phyloP scores from a whole-genome alignment of 2,113 vertebrate genomes.

The Chaetodon auriga region DNA sequence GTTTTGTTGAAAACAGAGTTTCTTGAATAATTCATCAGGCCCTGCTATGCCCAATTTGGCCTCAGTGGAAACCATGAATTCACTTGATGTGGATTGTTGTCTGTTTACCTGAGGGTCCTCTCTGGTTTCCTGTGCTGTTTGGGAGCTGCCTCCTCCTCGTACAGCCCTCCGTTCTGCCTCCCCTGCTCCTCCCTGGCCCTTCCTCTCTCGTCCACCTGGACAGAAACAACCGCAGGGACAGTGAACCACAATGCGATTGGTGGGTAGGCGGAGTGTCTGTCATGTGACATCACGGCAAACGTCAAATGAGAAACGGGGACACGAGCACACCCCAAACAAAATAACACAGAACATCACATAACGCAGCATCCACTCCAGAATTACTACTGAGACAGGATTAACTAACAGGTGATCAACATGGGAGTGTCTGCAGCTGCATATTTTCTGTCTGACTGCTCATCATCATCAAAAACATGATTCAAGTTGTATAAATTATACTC shows the following conservation, averaged over 20 bases:
- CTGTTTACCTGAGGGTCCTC: conserved; percentile 90
- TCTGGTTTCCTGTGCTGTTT: conserved; percentile 91
- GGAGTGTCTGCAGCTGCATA: conserved; percentile 39
- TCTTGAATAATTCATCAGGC: conserved; percentile 38
- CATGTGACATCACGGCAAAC: background rate
- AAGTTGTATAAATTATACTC: conserved; percentile 20
- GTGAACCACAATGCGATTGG: background rate
- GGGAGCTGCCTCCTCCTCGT: conserved; percentile 85
- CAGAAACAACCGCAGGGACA: conserved; percentile 14
- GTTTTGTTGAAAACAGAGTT: background rate
- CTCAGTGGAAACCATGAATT: conserved; percentile 14
- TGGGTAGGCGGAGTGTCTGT: background rate
- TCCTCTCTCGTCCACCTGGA: conserved; percentile 88
- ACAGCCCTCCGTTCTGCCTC: conserved; percentile 90
- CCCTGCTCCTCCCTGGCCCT: conserved; percentile 80
- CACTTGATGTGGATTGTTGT: conserved; percentile 28
- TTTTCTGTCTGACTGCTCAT: conserved; percentile 8
- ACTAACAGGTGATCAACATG: conserved; percentile 44
- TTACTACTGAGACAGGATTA: conserved; percentile 50
- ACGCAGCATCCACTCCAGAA: conserved; percentile 58
- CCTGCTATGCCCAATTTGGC: conserved; percentile 1
- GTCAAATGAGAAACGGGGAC: background rate
- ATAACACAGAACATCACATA: conserved; percentile 51
- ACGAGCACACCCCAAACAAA: conserved; percentile 37
- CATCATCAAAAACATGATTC: conserved; percentile 21